These are phyloP conservation scores for Leucophenga montana DNA, from an alignment of 2,888 invertebrate genomes.

Conservation along the genomic window DNA sequence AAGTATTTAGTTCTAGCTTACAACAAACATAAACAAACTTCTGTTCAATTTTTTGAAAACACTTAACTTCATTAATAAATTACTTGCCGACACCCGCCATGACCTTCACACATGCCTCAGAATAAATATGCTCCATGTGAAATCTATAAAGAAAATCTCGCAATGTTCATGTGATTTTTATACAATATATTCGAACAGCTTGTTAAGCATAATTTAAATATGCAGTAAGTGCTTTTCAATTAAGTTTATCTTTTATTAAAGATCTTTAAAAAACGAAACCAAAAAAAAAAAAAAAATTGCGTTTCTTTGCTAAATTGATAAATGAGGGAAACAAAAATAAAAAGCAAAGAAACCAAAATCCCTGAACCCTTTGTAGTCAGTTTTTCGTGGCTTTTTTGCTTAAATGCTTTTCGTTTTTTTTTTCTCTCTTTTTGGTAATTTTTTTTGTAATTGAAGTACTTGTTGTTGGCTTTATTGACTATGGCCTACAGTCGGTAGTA, in stretches of 20 bases:
- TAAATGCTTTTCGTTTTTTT: no score
- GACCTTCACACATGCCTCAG: no score
- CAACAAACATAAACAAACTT: no score
- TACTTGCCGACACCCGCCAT: no score
- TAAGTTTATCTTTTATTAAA: constrained; percentile 62
- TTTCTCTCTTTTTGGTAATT: no score
- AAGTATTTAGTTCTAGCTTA: no score
- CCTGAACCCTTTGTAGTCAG: constrained; percentile 17
- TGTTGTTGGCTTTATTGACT: no score
- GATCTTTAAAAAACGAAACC: constrained; percentile 60
- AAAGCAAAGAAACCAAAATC: background rate
- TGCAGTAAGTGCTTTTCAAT: constrained; percentile 65
- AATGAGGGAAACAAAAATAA: constrained; percentile 7
- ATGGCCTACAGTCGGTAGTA: background rate
- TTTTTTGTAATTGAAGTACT: no score
- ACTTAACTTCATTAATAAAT: no score
- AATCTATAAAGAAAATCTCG: no score
- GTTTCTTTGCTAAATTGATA: constrained; percentile 20
- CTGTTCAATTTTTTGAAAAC: no score
- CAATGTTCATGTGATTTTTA: background rate
- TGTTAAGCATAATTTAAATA: constrained; percentile 51
- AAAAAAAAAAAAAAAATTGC: constrained; percentile 31
- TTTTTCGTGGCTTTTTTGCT: background rate
- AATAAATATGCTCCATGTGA: no score
- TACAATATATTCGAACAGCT: background rate